These are phyloP conservation scores for Piprites chloris DNA, from an alignment of 2,113 vertebrate genomes.

Conservation along the genomic window DNA sequence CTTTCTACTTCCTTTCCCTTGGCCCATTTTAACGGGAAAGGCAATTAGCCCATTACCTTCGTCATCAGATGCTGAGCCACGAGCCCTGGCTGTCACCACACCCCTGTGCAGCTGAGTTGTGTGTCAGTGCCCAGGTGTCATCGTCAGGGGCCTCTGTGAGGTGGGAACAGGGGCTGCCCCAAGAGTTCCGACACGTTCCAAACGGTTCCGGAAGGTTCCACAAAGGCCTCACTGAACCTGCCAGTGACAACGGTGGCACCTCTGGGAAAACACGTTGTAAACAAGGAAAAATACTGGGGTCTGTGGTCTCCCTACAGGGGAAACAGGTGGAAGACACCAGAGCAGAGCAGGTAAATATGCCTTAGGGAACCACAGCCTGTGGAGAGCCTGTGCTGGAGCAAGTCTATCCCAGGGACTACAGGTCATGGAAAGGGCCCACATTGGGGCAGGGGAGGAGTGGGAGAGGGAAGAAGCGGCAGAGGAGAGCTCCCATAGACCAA, in stretches of 20 bases:
- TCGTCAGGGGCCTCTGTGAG: not conserved
- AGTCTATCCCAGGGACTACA: not conserved
- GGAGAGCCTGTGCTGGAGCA: not conserved
- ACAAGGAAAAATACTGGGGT: not conserved
- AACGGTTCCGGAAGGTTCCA: not conserved
- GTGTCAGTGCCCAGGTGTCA: not conserved
- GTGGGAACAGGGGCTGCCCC: fast-evolving
- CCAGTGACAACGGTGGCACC: fast-evolving
- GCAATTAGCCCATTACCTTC: not conserved
- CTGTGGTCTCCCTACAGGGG: not conserved
- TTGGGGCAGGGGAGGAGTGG: not conserved
- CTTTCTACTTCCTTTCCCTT: not conserved
- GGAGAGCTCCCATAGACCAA: not conserved
- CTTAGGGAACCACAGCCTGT: not conserved
- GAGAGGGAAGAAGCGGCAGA: not conserved
- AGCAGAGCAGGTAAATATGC: not conserved
- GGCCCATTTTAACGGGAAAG: too few relatives aligned
- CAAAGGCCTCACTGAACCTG: not conserved
- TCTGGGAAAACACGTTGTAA: not conserved
- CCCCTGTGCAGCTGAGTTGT: fast-evolving
- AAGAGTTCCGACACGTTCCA: not conserved
- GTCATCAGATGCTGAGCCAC: fast-evolving
- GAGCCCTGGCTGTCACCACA: not conserved
- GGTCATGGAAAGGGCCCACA: not conserved
- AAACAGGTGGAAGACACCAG: not conserved